Base-by-base conservation (phyloP, 1,140 invertebrate species). In the Rhyzopertha dominica region DNA sequence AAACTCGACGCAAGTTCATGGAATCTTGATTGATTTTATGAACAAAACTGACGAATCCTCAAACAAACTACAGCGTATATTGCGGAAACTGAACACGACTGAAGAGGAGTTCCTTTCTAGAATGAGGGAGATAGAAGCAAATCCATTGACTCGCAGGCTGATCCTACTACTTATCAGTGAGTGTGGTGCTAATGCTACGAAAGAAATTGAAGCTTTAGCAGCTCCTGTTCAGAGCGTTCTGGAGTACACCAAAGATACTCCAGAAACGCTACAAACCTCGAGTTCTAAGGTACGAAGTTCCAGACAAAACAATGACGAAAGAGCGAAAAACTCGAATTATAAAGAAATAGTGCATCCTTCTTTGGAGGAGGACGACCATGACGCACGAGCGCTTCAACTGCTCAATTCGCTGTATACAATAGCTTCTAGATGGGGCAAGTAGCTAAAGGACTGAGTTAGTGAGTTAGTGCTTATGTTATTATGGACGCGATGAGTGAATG, bases 401-500 rank as follows among this genome's bases (percentile, higher is more conserved):
- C 74, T 90, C 53, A 81, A 84, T 68, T 86, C 86, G 44, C 71
- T 90, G 37, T 90, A 89, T 68, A 80, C 81, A 41, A 80, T 90
- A 61, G 86, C 87, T 30, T 82, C 86, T 9, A 81, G 82, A 69
- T 88, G 81, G 78, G 81, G 80, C 56, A 75, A 70, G 69, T 56
- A 47, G 39, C 7, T 9, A 18, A 34, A 34, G 20, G 8, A 4
- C 5, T 31, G 16, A 4, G 12, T 5, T 31, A 31, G 5, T 9
- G 20, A 34, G 5, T 19, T 23, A 5, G 35, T 37, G 35, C 35
- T 37, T 23, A 37, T 37, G 25, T 37, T 13, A 23, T 37, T 37
- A 23, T 4, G 13, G 25, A 23, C 18, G 22, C 10, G 8, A n/a
- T 26, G 25, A 26, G 8, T 26, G 25, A 8, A 26, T 26, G n/a